Evolutionary conservation across 2,888 invertebrate genomes (phyloP), one percentile per base, ranked within the genome.

Genomic region (Synanthedon formicaeformis): DNA sequence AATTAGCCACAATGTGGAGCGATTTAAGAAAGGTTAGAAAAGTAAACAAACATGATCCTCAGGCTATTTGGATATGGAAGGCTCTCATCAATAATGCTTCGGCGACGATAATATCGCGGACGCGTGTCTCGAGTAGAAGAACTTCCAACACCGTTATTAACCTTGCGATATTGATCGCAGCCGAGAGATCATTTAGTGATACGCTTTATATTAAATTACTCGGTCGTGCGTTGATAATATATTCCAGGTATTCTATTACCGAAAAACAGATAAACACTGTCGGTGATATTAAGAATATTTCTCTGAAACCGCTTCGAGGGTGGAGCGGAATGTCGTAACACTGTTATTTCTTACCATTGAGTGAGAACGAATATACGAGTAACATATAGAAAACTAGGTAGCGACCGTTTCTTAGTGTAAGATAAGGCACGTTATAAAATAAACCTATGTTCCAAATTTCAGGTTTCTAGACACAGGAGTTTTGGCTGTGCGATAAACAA

Each of bases 151-250:
- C 86, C 82, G 85, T 86, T 86, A 86, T 87, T 86, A 80, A 83
- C 75, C 78, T 71, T 58, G 66, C 71, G 87, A 87, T 86, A 87
- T 69, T 75, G 74, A 87, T 87, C 86, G 77, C 71, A 63, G 71
- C 73, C 66, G 64, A 73, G 77, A 85, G 86, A 87, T 86, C 84
- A 83, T 84, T 85, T 81, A 81, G 83, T 84, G 86, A 86, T 87
- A 87, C 83, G 84, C 78, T 86, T 86, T 86, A 86, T 86, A 86
- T 87, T 87, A 87, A 86, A 87, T 87, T 87, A 87, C 86, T 84
- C 78, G 85, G 85, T 84, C 86, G 84, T 86, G 86, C 78, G 78
- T 81, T 83, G 86, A 83, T 86, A 83, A 84, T 83, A 85, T 84
- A 83, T 82, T 81, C 79, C 66, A 66, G 70, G 83, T 86, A 85